Evolutionary conservation across 2,888 invertebrate species (phyloP), one percentile per base, ranked within the genome.

Genomic region (Volucella bombylans): DNA sequence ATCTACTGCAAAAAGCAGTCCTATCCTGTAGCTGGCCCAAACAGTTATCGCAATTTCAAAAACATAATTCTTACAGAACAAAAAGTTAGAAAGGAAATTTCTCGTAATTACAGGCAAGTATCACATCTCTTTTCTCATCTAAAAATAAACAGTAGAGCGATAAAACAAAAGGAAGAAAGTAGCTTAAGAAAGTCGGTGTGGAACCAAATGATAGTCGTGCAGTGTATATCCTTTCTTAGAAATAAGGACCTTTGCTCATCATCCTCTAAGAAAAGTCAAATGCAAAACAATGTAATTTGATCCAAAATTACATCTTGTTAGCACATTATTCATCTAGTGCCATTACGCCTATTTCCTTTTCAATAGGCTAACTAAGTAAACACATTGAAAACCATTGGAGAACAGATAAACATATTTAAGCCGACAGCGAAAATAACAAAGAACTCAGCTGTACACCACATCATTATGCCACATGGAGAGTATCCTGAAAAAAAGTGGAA

Each of bases 281-380:
- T 78, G 62, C 78, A 82, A 82, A 82, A 82, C 82, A 82, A 78
- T 88, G 87, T 88, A 87, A 88, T 88, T 88, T 87, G 87, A 87
- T 77, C 83, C 80, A 64, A 87, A 88, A 88, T 88, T 88, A 88
- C 86, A 83, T 87, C 87, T 88, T 87, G 87, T 88, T 88, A 88
- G 88, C 86, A 86, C 85, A 87, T 87, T 87, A 88, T 88, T 88
- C 88, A 88, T 88, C 87, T 87, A 87, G 86, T 78, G 81, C 86
- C 86, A 78, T 82, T 78, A 78, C 82, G 82, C 82, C 78, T 78
- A 82, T 78, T 82, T 82, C 59, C 81, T 59, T 78, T 82, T 82
- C 82, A 82, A 82, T 82, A 69, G 86, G 86, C 86, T 79, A 87
- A 86, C 87, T 87, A 87, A 87, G 87, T 86, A 87, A 79, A 86